phyloP scores from a whole-genome alignment of 2,797 vertebrate species.

The Sebastes taczanowskii region DNA sequence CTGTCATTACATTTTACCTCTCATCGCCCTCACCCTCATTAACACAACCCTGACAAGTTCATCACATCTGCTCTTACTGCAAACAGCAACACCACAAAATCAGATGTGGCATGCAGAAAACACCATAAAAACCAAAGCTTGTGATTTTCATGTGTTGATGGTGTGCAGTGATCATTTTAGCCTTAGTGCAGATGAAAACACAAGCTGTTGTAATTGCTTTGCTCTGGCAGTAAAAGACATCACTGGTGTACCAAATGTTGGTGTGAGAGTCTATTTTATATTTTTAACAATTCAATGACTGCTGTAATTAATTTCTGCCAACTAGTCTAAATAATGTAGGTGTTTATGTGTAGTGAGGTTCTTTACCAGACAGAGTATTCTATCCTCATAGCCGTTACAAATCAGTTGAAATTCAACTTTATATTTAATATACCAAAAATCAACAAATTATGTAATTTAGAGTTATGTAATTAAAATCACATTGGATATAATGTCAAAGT shows the following conservation, averaged over 20 bases:
- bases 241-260: not conserved
- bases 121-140: not conserved
- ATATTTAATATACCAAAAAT: not conserved
- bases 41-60: slow-evolving; percentile 19
- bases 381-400: not conserved
- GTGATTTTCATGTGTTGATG: not conserved
- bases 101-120: not conserved
- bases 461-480: not conserved
- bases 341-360: too few relatives aligned
- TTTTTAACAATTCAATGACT: not conserved
- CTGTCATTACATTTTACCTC: slow-evolving; percentile 1
- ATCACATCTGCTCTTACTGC: slow-evolving; percentile 13
- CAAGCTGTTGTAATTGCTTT: not conserved
- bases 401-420: not conserved
- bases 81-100: not conserved
- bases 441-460: not conserved
- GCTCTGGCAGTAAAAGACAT: not conserved
- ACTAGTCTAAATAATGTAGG: not conserved
- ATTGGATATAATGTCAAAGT: not conserved
- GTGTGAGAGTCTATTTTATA: not conserved
- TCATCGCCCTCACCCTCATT: slow-evolving; percentile 18
- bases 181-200: not conserved
- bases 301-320: not conserved
- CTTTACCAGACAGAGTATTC: not conserved
- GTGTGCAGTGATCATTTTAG: not conserved